phyloP scores from a whole-genome alignment of 1,140 invertebrate species.

The Helicoverpa armigera region DNA sequence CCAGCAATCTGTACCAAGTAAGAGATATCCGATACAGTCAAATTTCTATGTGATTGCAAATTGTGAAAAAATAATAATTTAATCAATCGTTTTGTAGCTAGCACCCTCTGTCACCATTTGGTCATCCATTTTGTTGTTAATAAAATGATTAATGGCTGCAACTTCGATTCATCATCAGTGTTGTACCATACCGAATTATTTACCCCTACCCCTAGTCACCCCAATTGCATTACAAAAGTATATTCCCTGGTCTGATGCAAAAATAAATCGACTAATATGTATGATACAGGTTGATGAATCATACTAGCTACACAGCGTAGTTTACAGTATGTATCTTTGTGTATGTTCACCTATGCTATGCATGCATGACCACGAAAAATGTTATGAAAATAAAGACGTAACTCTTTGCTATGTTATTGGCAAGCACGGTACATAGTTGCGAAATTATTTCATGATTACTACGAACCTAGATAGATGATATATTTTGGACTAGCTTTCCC shows the following conservation, averaged over 20 bases:
- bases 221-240: not conserved
- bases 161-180: not conserved
- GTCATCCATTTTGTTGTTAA: not conserved
- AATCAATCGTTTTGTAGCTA: not conserved
- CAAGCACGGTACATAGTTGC: not conserved
- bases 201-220: not conserved
- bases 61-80: too few relatives aligned
- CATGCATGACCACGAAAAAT: slow-evolving; percentile 17
- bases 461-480: not conserved
- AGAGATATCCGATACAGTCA: too few relatives aligned
- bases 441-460: not conserved
- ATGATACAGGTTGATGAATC: too few relatives aligned
- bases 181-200: not conserved
- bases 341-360: not conserved
- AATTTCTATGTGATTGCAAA: too few relatives aligned
- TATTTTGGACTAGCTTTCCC: too few relatives aligned
- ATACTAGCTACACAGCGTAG: too few relatives aligned
- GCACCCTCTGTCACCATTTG: not conserved
- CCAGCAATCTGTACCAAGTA: too few relatives aligned
- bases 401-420: not conserved
- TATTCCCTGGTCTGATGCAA: not conserved
- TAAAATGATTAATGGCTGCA: not conserved
- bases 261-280: not conserved
- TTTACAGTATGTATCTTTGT: not conserved
- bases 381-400: slow-evolving; percentile 28